phyloP scores from a whole-genome alignment of 2,113 vertebrate species.

The Pachypanchax playfairii region DNA sequence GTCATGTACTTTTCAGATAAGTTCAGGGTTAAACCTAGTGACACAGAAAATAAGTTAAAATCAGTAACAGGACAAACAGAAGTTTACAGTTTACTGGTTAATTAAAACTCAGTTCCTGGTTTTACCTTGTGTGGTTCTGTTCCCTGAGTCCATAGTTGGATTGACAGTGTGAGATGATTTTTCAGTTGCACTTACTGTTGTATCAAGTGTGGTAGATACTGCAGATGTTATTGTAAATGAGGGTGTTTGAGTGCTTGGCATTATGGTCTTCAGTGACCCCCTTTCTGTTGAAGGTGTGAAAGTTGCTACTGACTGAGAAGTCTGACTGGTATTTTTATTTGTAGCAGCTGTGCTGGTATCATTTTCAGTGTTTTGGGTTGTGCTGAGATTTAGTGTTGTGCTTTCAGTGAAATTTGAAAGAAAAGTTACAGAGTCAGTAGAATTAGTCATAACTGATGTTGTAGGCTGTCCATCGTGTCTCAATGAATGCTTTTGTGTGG shows the following conservation, averaged over 20 bases:
- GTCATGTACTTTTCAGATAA: conserved; percentile 74
- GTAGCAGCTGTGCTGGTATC: conserved; percentile 11
- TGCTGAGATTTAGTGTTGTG: too few species aligned
- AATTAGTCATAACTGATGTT: conserved; percentile 3
- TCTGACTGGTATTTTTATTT: conserved; percentile 35
- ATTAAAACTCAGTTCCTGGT: neutral
- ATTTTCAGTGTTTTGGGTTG: too few species aligned
- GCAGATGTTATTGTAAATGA: neutral
- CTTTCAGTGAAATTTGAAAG: neutral
- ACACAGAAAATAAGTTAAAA: neutral
- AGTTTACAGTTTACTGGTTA: neutral
- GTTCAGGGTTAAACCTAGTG: conserved; percentile 47
- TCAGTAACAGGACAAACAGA: neutral
- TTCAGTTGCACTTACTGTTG: conserved; percentile 14
- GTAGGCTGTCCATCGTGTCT: neutral
- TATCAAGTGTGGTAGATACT: conserved; percentile 7
- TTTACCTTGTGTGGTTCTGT: conserved; percentile 47
- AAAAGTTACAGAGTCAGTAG: neutral
- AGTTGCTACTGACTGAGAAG: conserved; percentile 16
- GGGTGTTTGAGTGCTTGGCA: conserved; percentile 4
- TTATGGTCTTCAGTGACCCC: conserved; percentile 1
- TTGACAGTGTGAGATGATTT: conserved; percentile 25
- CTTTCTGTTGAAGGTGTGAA: conserved; percentile 15
- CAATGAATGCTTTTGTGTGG: neutral
- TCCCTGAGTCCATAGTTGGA: conserved; percentile 2